Percentiles rank a stretch among this genome's conserved stretches.
Conservation (phyloP, 2,888 invertebrate genomes). For the Coronaproctus castanopsis region DNA sequence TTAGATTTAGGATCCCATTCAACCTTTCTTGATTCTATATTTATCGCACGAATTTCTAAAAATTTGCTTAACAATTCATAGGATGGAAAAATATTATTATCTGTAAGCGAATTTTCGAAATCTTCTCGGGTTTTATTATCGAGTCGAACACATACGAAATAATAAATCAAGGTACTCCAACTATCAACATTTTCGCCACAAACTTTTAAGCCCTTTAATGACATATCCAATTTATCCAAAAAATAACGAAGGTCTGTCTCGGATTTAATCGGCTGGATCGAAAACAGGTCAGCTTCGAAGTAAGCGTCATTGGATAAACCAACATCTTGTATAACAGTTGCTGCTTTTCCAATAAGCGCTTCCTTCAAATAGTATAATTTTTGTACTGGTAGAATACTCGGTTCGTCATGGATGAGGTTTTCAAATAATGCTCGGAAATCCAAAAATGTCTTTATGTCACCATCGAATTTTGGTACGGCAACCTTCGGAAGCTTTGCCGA, state of each 20-base stretch:
- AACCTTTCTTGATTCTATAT: too few species aligned
- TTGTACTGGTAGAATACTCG: background rate
- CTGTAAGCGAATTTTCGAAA: slow-evolving; percentile 3
- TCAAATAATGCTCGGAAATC: background rate
- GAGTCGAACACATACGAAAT: slow-evolving; percentile 1
- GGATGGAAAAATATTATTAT: background rate
- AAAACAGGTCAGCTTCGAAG: background rate
- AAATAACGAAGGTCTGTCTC: background rate
- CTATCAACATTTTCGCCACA: background rate
- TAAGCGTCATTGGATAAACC: background rate
- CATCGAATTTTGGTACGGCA: slow-evolving; percentile 7
- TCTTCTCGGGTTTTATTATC: background rate
- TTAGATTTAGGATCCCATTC: too few species aligned
- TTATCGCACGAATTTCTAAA: background rate
- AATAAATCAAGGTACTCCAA: background rate
- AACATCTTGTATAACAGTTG: background rate
- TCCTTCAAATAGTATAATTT: background rate
- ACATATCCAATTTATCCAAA: background rate
- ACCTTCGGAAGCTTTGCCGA: too few species aligned
- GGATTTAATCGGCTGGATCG: background rate
- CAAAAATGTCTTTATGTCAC: background rate
- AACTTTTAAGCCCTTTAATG: background rate
- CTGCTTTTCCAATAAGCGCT: background rate
- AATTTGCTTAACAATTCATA: background rate
- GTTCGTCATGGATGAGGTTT: slow-evolving; percentile 1